phyloP scores from a whole-genome alignment of 1,140 invertebrate species.

The Aplysia californica region DNA sequence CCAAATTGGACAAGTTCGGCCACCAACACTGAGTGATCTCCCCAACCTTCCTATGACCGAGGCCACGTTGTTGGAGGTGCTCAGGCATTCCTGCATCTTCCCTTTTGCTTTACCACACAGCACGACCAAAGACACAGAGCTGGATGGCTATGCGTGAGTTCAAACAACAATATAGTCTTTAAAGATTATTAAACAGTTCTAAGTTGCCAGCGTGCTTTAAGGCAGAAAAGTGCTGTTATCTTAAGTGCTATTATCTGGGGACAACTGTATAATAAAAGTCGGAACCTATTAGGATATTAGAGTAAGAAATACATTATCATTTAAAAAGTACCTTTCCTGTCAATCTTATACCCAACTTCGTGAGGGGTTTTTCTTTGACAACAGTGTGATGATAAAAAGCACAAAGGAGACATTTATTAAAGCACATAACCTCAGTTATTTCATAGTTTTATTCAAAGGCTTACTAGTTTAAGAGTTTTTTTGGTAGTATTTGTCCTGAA shows the following conservation, averaged over 20 bases:
- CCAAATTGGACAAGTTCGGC: conserved; percentile 47
- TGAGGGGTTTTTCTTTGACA: too few relatives aligned
- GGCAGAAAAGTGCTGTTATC: not conserved
- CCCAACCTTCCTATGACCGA: conserved; percentile 47
- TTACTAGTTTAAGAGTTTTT: too few relatives aligned
- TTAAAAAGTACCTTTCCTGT: too few relatives aligned
- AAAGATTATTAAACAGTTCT: not conserved
- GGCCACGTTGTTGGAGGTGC: conserved; percentile 48
- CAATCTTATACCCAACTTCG: too few relatives aligned
- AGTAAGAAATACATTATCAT: too few relatives aligned
- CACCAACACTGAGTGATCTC: conserved; percentile 50
- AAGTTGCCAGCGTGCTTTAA: not conserved
- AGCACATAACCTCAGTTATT: too few relatives aligned
- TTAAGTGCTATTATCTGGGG: not conserved
- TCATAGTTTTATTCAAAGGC: too few relatives aligned
- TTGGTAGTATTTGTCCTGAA: too few relatives aligned
- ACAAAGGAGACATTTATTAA: too few relatives aligned
- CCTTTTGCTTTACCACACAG: conserved; percentile 63
- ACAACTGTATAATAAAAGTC: not conserved
- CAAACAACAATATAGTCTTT: not conserved
- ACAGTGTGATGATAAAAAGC: too few relatives aligned
- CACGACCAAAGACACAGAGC: conserved; percentile 50
- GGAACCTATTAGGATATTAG: not conserved
- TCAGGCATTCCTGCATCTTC: conserved; percentile 56
- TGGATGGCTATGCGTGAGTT: conserved; percentile 15